phyloP scores from a whole-genome alignment of 2,888 invertebrate genomes.

The Microctonus hyperodae region DNA sequence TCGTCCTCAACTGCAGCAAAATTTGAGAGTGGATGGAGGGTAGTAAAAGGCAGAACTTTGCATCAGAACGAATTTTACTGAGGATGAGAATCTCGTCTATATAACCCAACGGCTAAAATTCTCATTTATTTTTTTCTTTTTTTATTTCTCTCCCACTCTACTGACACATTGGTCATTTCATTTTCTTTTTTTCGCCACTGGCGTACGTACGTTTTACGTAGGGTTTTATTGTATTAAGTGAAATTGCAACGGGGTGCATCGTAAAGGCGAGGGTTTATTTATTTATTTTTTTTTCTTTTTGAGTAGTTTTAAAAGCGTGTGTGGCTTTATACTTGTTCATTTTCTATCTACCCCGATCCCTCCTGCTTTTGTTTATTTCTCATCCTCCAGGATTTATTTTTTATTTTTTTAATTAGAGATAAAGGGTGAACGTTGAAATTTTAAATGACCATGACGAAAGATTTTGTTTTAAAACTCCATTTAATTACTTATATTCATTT shows the following conservation, averaged over 20 bases:
- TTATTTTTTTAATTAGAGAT: neutral
- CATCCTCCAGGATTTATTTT: neutral
- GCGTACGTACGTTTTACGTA: constrained; percentile 37
- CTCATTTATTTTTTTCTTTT: neutral
- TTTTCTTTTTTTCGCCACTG: constrained; percentile 2
- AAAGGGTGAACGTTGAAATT: neutral
- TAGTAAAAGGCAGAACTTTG: constrained; percentile 38
- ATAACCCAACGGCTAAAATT: constrained; percentile 23
- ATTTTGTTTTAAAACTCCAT: neutral
- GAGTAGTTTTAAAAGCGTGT: neutral
- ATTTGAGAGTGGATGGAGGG: constrained; percentile 18
- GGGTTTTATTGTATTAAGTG: constrained; percentile 60
- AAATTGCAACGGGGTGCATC: constrained; percentile 55
- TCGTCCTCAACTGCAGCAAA: constrained; percentile 32
- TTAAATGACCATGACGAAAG: neutral
- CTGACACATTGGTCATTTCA: neutral
- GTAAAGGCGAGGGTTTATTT: constrained; percentile 46
- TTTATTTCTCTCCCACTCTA: constrained; percentile 4
- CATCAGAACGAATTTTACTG: constrained; percentile 33
- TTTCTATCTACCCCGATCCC: neutral
- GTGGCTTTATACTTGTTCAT: neutral
- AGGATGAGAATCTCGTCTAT: constrained; percentile 8
- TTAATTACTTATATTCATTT: too few species aligned
- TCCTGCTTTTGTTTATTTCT: neutral
- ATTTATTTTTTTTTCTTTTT: too few species aligned